These are phyloP conservation scores for Pseudocheirus occidentalis DNA, from an alignment of 2,797 vertebrate genomes.

Conservation along the genomic window DNA sequence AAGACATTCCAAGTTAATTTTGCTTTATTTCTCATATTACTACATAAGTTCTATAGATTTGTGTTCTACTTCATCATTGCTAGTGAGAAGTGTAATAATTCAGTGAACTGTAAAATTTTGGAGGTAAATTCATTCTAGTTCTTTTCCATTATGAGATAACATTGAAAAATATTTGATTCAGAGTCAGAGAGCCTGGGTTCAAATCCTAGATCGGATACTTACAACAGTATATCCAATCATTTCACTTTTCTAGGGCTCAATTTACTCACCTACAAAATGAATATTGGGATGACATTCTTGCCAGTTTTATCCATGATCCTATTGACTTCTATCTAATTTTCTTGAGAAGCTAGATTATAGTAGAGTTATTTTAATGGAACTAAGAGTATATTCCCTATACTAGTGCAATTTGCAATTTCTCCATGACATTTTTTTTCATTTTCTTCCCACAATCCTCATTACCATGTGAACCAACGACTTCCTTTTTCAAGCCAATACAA, in stretches of 20 bases:
- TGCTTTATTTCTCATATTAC: not conserved
- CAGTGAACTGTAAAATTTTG: not conserved
- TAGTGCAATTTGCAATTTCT: not conserved
- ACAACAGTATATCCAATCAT: not conserved
- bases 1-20: not conserved
- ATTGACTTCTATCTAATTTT: not conserved
- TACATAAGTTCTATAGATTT: not conserved
- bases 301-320: not conserved
- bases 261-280: not conserved
- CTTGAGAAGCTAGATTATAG: not conserved
- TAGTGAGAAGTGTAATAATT: not conserved
- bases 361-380: not conserved
- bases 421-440: constrained; percentile 13
- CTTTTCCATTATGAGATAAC: not conserved
- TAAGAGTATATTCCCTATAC: not conserved
- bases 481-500: not conserved
- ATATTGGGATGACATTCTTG: not conserved
- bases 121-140: not conserved
- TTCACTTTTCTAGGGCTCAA: not conserved
- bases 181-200: not conserved
- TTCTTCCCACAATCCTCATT: not conserved
- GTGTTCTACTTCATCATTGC: not conserved
- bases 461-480: not conserved
- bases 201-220: not conserved
- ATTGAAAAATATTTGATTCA: not conserved